These are phyloP conservation scores for Rhinolophus ferrumequinum DNA, from an alignment of 2,113 vertebrate genomes.

Conservation along the genomic window DNA sequence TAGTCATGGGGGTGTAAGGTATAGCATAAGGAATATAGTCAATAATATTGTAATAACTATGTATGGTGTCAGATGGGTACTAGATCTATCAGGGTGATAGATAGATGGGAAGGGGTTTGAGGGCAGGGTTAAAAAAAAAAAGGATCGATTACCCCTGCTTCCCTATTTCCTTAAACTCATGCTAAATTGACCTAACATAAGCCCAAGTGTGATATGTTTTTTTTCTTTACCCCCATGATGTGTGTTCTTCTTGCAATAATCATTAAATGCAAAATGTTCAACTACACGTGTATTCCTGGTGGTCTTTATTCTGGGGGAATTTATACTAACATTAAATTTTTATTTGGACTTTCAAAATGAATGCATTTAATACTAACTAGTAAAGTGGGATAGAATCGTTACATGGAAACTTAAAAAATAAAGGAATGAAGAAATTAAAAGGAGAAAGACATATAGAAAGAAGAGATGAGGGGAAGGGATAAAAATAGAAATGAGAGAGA, in stretches of 20 bases:
- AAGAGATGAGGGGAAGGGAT: neutral
- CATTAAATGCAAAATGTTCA: neutral
- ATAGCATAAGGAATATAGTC: too few relatives aligned
- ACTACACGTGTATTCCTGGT: neutral
- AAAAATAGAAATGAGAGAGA: neutral
- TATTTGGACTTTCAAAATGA: neutral
- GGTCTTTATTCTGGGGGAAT: neutral
- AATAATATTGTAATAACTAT: too few relatives aligned
- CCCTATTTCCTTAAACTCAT: neutral
- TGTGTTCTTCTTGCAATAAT: neutral
- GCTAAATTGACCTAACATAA: neutral
- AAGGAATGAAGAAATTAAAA: neutral
- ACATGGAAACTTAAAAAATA: neutral
- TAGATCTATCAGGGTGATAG: too few relatives aligned
- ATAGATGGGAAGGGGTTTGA: too few relatives aligned
- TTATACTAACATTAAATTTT: neutral
- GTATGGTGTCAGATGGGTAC: too few relatives aligned
- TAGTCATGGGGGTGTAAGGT: too few relatives aligned
- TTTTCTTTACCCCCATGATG: rapidly evolving
- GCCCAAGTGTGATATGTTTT: neutral
- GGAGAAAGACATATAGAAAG: neutral
- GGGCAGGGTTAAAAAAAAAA: too few relatives aligned
- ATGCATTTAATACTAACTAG: neutral
- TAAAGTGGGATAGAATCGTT: neutral
- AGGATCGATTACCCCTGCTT: neutral